A percentile compares a stretch with the other conserved stretches of the same genome.
Evolutionary conservation across 1,140 invertebrate species (phyloP).

Genomic region (Drosophila persimilis): DNA sequence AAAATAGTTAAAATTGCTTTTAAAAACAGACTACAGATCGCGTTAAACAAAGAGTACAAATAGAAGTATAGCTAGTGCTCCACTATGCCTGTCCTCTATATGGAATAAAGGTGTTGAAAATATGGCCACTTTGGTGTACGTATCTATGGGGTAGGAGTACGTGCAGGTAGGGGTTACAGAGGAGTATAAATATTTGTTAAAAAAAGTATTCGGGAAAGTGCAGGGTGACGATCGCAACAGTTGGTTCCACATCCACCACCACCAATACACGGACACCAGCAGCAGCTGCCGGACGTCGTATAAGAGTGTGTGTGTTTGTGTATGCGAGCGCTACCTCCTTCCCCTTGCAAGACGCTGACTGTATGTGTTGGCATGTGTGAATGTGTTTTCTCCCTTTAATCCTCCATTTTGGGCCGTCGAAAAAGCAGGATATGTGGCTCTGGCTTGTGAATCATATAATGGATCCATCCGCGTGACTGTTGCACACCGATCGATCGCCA

Average conservation of each 20-base stretch:
- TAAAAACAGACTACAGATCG: no score
- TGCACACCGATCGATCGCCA: conserved; percentile 98
- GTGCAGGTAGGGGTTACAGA: no score
- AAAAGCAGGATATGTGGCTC: conserved; percentile 88
- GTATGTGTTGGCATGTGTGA: not conserved
- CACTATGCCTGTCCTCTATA: no score
- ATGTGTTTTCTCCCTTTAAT: conserved; percentile 29
- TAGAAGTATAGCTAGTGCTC: not conserved
- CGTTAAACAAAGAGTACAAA: not conserved
- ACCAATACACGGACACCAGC: conserved; percentile 25
- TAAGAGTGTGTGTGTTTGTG: conserved; percentile 8
- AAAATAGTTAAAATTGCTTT: no score
- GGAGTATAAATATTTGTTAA: no score
- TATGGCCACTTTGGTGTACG: no score
- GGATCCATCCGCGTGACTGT: conserved; percentile 97
- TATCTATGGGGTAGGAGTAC: no score
- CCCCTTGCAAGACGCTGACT: no score
- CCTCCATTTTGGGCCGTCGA: conserved; percentile 83
- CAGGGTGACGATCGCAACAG: conserved; percentile 32
- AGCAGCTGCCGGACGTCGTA: conserved; percentile 48
- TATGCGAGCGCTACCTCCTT: no score
- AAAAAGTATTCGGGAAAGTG: not conserved
- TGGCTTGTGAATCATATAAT: conserved; percentile 97
- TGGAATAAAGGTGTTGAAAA: no score
- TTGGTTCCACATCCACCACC: conserved; percentile 31